Base-by-base conservation (phyloP, 2,888 invertebrate genomes). In the Cabera pusaria region DNA sequence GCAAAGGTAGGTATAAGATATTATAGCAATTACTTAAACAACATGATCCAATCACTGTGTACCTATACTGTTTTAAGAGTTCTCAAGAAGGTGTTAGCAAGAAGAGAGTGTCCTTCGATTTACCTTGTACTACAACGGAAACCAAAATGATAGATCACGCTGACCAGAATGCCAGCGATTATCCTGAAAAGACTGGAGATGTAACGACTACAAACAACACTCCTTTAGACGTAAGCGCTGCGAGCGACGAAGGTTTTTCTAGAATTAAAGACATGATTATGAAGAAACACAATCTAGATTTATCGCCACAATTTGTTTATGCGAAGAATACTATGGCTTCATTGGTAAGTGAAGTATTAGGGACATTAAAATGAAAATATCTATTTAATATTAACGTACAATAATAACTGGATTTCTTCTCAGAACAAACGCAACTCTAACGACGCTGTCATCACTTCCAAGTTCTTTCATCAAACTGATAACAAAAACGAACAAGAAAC, bases 251-350 rank as follows among this genome's bases (percentile, higher is more conserved):
- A 8, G 72, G 70, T 25, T 76, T 62, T 26, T 52, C 43, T 6
- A 72, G 66, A 40, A 73, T 79, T 5, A 73, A 75, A 57, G 74
- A 82, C 19, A 76, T 75, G 64, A 64, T 81, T 29, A 36, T 81
- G 6, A 82, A 73, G 44, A 69, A 79, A 53, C 77, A 77, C 42
- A 75, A 84, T 39, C 62, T 87, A 26, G 75, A 83, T 50, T 56
- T 65, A 7, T 83, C 85, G 1, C 86, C 86, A 2, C 69, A 76
- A 49, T 86, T 86, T 64, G 68, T 74, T 6, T 87, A 85, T 52
- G 57, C 68, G 5, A 84, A 77, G 45, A 77, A 76, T 28, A 58
- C 41, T 21, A 41, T 52, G 1, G 39, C 64, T 28, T 56, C 59
- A 40, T 58, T 58, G 57, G 73, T 73, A 67, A 28, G 18, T 39